A percentile compares a stretch with the other conserved stretches of the same genome.
phyloP scores from a whole-genome alignment of 2,888 invertebrate species.

The Chironomus tentans region DNA sequence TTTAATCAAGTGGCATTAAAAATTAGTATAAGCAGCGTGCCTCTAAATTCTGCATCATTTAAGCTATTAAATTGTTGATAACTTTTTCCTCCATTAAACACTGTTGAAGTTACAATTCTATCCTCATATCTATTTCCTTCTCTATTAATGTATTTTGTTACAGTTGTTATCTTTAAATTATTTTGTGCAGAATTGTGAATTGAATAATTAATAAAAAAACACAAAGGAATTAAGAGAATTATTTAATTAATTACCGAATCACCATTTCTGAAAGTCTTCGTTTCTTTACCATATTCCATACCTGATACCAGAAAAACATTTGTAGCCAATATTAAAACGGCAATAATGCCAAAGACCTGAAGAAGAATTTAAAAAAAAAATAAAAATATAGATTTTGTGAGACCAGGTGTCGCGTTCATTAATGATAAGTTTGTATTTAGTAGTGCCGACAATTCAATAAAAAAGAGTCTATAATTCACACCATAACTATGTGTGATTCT shows the following conservation, averaged over 20 bases:
- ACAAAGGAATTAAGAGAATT: not conserved
- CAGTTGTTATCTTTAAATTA: constrained; percentile 10
- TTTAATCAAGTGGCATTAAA: not conserved
- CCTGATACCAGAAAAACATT: constrained; percentile 11
- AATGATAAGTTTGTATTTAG: not conserved
- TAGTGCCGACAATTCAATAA: not conserved
- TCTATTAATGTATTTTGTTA: constrained; percentile 15
- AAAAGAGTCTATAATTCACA: not conserved
- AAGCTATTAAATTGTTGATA: not conserved
- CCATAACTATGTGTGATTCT: not conserved
- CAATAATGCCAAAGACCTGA: not conserved
- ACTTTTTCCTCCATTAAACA: not conserved
- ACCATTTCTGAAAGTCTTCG: not conserved
- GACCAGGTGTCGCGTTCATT: too few relatives aligned
- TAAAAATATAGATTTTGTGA: not conserved
- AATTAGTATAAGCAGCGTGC: not conserved
- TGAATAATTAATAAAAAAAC: not conserved
- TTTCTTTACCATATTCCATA: not conserved
- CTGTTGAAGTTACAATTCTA: constrained; percentile 10
- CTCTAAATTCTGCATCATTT: constrained; percentile 12
- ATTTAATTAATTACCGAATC: constrained; percentile 6
- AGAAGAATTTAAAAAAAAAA: not conserved
- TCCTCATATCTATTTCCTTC: not conserved
- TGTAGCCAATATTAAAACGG: not conserved
- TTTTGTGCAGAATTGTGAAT: not conserved